Evolutionary conservation across 2,113 vertebrate genomes (phyloP).

Genomic region (Phrynosoma blainvillii): DNA sequence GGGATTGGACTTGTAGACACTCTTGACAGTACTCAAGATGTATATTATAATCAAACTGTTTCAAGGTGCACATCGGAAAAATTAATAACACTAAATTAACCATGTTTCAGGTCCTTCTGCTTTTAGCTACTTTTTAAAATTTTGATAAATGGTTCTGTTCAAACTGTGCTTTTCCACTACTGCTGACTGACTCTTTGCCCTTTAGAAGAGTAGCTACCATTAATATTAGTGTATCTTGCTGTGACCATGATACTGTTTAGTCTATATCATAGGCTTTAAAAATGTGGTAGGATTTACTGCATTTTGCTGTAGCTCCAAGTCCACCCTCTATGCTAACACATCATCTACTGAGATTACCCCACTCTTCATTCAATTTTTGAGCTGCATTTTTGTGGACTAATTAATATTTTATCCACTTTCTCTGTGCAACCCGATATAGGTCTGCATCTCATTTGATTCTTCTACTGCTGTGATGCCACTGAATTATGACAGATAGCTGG

Average conservation of each 20-base stretch:
- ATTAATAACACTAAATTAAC: slow-evolving; percentile 19
- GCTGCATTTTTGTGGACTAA: slow-evolving; percentile 68
- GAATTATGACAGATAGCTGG: slow-evolving; percentile 67
- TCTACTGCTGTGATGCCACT: slow-evolving; percentile 49
- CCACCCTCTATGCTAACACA: slow-evolving; percentile 61
- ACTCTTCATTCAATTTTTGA: slow-evolving; percentile 67
- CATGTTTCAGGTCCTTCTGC: slow-evolving; percentile 1
- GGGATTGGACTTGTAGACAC: not conserved
- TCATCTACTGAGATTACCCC: slow-evolving; percentile 51
- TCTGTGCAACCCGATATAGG: slow-evolving; percentile 56
- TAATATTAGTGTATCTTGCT: slow-evolving; percentile 64
- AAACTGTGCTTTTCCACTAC: slow-evolving; percentile 10
- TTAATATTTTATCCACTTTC: slow-evolving; percentile 78
- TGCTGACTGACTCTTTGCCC: slow-evolving; percentile 3
- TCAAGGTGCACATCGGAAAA: slow-evolving; percentile 33
- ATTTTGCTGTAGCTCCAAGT: slow-evolving; percentile 67
- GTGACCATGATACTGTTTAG: slow-evolving; percentile 70
- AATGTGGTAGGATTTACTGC: slow-evolving; percentile 47
- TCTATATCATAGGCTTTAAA: slow-evolving; percentile 66
- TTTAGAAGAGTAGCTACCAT: slow-evolving; percentile 63
- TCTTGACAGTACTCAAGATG: not conserved
- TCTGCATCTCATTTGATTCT: slow-evolving; percentile 55
- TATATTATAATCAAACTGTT: slow-evolving; percentile 33
- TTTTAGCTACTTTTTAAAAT: slow-evolving; percentile 16
- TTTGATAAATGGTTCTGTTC: slow-evolving; percentile 41